Percentiles rank a stretch among this genome's conserved stretches.
Evolutionary conservation across 2,888 invertebrate genomes (phyloP).

Genomic region (Agelastica alni): DNA sequence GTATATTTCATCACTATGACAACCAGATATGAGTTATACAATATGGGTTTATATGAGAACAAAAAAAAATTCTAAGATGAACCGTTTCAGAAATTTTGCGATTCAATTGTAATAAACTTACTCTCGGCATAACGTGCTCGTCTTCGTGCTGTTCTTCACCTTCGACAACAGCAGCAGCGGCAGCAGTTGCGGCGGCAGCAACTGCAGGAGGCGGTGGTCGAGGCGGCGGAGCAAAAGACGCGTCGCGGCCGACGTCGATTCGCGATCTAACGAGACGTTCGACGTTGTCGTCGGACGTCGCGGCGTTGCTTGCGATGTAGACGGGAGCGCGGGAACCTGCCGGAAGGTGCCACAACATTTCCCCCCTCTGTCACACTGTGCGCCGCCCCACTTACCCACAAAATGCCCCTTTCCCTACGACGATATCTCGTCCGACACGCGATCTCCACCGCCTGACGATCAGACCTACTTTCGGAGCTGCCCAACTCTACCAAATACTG

Average conservation of each 20-base stretch:
- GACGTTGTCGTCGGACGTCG: constrained; percentile 30
- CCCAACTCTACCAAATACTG: no score
- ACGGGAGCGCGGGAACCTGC: constrained; percentile 55
- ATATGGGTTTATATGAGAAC: no score
- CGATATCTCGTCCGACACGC: constrained; percentile 6
- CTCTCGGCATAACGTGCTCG: constrained; percentile 39
- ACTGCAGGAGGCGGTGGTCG: constrained; percentile 44
- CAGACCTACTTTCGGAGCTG: constrained; percentile 1
- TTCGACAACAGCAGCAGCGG: constrained; percentile 32
- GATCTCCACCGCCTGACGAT: neutral
- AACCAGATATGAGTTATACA: no score
- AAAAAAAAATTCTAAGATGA: no score
- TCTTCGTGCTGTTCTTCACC: constrained; percentile 8
- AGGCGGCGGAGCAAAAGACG: constrained; percentile 44
- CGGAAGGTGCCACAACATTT: constrained; percentile 46
- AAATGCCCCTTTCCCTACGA: constrained; percentile 6
- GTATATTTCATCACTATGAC: no score
- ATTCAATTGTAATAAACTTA: constrained; percentile 34
- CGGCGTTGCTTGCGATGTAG: constrained; percentile 42
- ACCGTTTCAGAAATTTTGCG: no score
- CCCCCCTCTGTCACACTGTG: constrained; percentile 30
- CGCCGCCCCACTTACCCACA: constrained; percentile 19
- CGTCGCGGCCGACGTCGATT: constrained; percentile 46
- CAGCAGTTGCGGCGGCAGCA: constrained; percentile 38
- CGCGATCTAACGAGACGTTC: constrained; percentile 44